Evolutionary conservation across 2,113 vertebrate species (phyloP).

Genomic region (Plestiodon gilberti): DNA sequence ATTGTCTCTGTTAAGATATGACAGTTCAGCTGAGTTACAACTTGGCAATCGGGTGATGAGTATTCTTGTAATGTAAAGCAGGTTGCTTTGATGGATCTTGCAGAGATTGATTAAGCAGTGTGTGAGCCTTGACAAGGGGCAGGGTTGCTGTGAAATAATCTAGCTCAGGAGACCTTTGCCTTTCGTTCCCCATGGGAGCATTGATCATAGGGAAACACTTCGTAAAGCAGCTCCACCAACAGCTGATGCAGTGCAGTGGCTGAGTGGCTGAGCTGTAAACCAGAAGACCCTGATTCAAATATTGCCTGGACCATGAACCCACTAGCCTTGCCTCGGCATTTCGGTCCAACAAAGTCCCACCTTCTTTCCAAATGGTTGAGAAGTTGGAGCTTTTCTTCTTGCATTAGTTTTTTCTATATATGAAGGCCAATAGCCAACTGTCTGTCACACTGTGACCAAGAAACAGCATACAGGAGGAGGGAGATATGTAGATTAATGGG

Average conservation of each 20-base stretch:
- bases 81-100: slow-evolving; percentile 21
- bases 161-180: slow-evolving; percentile 59
- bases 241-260: background rate
- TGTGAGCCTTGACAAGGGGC: slow-evolving; percentile 52
- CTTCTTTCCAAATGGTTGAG: background rate
- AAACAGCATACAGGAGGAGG: background rate
- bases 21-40: slow-evolving; percentile 12
- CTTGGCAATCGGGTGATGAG: background rate
- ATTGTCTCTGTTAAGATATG: slow-evolving; percentile 10
- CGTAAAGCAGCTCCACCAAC: background rate
- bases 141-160: slow-evolving; percentile 58
- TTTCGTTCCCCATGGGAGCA: slow-evolving; percentile 33
- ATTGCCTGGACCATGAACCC: background rate
- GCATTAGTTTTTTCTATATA: background rate
- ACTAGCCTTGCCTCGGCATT: background rate
- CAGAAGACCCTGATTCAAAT: background rate
- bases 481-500: background rate
- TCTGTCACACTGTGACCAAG: background rate
- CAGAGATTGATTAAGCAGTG: slow-evolving; percentile 66
- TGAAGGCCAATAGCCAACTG: too few species aligned
- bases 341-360: background rate
- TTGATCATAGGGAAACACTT: slow-evolving; percentile 56
- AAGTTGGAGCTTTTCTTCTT: background rate
- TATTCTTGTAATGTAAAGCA: slow-evolving; percentile 19
- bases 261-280: background rate